Percentiles rank a stretch among this genome's conserved stretches.
Conservation (phyloP, 2,797 vertebrate genomes). For the Eulemur rubriventer region DNA sequence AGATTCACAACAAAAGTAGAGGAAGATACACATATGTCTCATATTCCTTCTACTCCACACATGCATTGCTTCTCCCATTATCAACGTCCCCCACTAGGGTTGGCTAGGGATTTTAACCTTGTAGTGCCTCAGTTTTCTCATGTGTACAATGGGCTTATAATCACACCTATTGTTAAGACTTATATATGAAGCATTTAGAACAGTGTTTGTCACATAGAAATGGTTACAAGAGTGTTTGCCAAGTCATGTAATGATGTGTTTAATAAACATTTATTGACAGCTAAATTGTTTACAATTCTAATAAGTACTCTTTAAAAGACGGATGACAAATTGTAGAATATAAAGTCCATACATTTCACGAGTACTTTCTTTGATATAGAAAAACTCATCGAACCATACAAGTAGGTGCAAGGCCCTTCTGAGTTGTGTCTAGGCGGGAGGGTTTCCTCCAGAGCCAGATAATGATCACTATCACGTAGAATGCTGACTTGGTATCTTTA, state of each 20-base stretch:
- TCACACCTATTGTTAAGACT: not conserved
- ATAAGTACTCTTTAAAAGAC: not conserved
- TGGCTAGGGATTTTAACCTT: not conserved
- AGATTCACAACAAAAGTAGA: not conserved
- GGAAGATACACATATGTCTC: not conserved
- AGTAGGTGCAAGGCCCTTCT: not conserved
- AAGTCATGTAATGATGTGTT: not conserved
- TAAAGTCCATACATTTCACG: not conserved
- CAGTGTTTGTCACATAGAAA: not conserved
- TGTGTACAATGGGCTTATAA: not conserved
- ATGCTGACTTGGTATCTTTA: not conserved
- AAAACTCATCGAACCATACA: fast-evolving
- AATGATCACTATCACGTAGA: fast-evolving
- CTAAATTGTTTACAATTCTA: not conserved
- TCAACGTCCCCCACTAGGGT: not conserved
- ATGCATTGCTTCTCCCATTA: not conserved
- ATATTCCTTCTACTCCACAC: too few species aligned
- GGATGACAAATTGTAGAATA: not conserved
- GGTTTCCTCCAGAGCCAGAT: not conserved
- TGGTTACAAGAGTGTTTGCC: not conserved
- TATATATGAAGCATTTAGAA: not conserved
- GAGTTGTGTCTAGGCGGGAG: too few species aligned
- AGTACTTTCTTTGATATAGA: not conserved
- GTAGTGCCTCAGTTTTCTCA: not conserved
- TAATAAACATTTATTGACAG: not conserved